Evolutionary conservation across 2,888 invertebrate genomes (phyloP).

Genomic region (Deladenus siricidicola): DNA sequence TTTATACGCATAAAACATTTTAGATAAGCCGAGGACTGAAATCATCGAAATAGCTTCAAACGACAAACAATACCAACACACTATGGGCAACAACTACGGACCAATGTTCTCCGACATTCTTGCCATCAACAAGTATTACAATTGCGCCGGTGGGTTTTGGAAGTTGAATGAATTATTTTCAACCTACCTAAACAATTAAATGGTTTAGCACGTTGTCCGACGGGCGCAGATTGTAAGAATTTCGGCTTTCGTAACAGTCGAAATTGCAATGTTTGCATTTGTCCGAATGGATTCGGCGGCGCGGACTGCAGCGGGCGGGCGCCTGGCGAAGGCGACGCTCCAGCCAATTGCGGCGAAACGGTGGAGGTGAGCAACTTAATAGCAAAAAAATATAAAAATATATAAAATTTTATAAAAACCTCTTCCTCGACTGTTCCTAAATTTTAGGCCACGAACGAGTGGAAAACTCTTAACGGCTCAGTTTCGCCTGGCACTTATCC

Average conservation of each 20-base stretch:
- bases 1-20: neutral
- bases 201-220: conserved; percentile 1
- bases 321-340: conserved; percentile 14
- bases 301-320: conserved; percentile 15
- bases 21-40: neutral
- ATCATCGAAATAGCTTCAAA: conserved; percentile 6
- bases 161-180: too few relatives aligned
- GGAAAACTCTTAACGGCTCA: neutral
- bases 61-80: conserved; percentile 16
- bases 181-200: too few relatives aligned
- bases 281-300: conserved; percentile 24
- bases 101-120: conserved; percentile 20
- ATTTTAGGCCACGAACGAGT: neutral
- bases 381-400: neutral
- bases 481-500: neutral
- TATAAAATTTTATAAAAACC: neutral
- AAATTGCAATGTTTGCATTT: conserved; percentile 26
- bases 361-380: neutral
- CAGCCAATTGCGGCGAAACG: conserved; percentile 13
- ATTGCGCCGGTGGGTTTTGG: conserved; percentile 10
- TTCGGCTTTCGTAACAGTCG: conserved; percentile 23
- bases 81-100: conserved; percentile 20
- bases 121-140: conserved; percentile 21
- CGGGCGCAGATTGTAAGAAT: conserved; percentile 15
- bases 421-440: too few relatives aligned